These are phyloP conservation scores for Melanostoma mellinum DNA, from an alignment of 2,888 invertebrate species.

Conservation along the genomic window DNA sequence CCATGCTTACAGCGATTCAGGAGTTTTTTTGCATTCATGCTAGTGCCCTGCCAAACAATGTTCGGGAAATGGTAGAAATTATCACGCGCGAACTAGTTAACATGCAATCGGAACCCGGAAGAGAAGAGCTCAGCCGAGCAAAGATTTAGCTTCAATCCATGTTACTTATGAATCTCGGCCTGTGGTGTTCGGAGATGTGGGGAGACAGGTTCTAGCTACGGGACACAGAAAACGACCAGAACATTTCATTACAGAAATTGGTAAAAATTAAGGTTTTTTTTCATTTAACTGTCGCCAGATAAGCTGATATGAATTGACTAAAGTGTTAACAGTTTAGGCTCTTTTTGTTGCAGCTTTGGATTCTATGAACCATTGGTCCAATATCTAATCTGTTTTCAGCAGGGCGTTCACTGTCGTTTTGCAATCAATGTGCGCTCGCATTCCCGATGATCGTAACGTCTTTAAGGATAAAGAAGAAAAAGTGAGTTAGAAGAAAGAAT, in stretches of 20 bases:
- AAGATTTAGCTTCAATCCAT: constrained; percentile 99
- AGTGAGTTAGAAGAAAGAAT: too few relatives aligned
- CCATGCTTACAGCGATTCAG: constrained; percentile 97
- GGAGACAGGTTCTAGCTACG: constrained; percentile 97
- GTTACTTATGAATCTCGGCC: constrained; percentile 99
- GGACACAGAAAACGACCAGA: constrained; percentile 94
- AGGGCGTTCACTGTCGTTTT: too few relatives aligned
- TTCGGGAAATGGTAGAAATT: constrained; percentile 92
- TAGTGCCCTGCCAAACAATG: constrained; percentile 93
- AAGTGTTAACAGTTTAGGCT: too few relatives aligned
- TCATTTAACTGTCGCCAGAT: too few relatives aligned
- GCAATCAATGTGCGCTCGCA: too few relatives aligned
- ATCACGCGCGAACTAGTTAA: constrained; percentile 91
- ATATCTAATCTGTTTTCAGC: too few relatives aligned
- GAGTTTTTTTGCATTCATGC: constrained; percentile 98
- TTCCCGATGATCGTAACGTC: too few relatives aligned
- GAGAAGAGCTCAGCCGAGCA: constrained; percentile 91
- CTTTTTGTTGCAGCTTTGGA: too few relatives aligned
- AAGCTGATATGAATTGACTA: too few relatives aligned
- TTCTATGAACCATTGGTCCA: too few relatives aligned
- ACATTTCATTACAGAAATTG: constrained; percentile 95
- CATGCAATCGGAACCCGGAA: constrained; percentile 90
- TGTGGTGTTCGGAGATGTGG: constrained; percentile 99
- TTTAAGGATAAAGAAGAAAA: too few relatives aligned
- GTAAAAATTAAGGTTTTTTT: constrained; percentile 83